phyloP scores from a whole-genome alignment of 2,113 vertebrate genomes.

The Mustelus asterias region DNA sequence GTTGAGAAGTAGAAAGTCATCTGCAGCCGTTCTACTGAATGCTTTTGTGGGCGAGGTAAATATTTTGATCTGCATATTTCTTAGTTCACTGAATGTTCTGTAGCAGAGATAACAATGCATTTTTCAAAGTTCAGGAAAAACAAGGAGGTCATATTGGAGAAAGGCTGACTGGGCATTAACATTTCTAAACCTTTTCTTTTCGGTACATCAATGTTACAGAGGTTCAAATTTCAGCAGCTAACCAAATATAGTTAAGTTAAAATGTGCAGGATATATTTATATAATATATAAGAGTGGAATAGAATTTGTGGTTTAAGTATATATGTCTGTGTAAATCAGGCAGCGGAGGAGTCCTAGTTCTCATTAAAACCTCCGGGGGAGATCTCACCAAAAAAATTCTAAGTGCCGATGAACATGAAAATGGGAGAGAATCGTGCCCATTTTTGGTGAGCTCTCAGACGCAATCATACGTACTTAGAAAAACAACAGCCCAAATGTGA shows the following conservation, averaged over 20 bases:
- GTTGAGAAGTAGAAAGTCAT: neutral
- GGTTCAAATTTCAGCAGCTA: neutral
- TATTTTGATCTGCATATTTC: neutral
- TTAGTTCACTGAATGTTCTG: neutral
- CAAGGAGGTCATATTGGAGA: neutral
- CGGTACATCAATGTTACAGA: neutral
- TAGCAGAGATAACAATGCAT: neutral
- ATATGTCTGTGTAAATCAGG: neutral
- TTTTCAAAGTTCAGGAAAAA: neutral
- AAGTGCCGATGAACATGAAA: too few relatives aligned
- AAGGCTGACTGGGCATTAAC: neutral
- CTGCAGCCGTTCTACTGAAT: neutral
- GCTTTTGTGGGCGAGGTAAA: neutral
- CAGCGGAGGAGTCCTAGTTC: neutral
- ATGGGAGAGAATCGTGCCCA: too few relatives aligned
- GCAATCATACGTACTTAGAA: too few relatives aligned
- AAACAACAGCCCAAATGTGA: too few relatives aligned
- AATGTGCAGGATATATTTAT: neutral
- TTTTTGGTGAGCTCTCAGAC: too few relatives aligned
- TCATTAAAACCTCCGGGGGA: neutral
- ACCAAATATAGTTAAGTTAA: neutral
- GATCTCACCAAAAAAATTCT: too few relatives aligned
- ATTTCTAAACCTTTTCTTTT: neutral
- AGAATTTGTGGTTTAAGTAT: neutral
- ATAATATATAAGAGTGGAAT: neutral